Percentiles rank a stretch among this genome's conserved stretches.
phyloP scores from a whole-genome alignment of 2,888 invertebrate species.

The Agrotis exclamationis region DNA sequence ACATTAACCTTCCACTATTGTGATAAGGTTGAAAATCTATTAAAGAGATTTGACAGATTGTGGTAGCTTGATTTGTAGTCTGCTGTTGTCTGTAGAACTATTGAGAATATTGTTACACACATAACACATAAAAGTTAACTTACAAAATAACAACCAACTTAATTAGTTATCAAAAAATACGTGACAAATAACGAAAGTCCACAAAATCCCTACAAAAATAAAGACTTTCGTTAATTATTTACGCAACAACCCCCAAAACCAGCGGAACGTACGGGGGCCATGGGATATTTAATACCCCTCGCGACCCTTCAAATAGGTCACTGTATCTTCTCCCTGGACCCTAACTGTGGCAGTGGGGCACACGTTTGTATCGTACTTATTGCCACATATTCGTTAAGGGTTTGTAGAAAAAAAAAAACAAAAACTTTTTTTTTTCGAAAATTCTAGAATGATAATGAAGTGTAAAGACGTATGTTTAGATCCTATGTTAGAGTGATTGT shows the following conservation, averaged over 20 bases:
- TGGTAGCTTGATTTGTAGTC: too few relatives aligned
- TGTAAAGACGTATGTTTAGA: too few relatives aligned
- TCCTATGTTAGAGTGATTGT: too few relatives aligned
- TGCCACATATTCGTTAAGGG: background rate
- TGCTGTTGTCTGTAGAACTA: too few relatives aligned
- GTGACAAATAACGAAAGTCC: background rate
- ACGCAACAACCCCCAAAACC: slow-evolving; percentile 38
- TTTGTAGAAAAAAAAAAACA: background rate
- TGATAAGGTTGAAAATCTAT: too few relatives aligned
- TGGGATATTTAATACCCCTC: slow-evolving; percentile 57
- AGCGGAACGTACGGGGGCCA: slow-evolving; percentile 30
- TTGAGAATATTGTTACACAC: too few relatives aligned
- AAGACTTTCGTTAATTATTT: slow-evolving; percentile 33
- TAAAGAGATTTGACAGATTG: too few relatives aligned
- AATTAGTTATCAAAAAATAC: background rate
- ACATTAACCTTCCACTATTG: too few relatives aligned
- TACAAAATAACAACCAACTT: too few relatives aligned
- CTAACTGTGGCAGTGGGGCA: slow-evolving; percentile 75
- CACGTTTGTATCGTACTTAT: slow-evolving; percentile 34
- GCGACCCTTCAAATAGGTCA: slow-evolving; percentile 75
- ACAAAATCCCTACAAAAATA: slow-evolving; percentile 11
- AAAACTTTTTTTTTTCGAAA: too few relatives aligned
- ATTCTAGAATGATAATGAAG: too few relatives aligned
- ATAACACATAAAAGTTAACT: too few relatives aligned
- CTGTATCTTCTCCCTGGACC: slow-evolving; percentile 63